Base-by-base conservation (phyloP, 1,140 invertebrate species). In the Bombus terrestris region DNA sequence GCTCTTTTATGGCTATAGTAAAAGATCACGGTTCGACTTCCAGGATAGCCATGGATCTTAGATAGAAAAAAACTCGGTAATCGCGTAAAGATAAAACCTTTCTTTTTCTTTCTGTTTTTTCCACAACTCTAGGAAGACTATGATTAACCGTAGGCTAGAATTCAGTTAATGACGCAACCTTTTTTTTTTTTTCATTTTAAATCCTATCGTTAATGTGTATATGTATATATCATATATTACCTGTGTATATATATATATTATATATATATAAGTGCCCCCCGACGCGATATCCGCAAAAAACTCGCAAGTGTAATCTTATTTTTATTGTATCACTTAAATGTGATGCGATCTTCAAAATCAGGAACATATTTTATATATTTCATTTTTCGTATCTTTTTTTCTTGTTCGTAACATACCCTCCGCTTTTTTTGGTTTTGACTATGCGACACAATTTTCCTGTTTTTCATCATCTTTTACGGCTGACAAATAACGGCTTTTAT, bases 61-160 rank as follows among this genome's bases (percentile, higher is more conserved):
- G 79, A 77, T 13, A 39, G 12, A 59, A 76, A 59, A 77, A 74
- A 83, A 89, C 71, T 78, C 57, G 69, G 25, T 53, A 66, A 82
- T 76, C 41, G 59, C 81, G 37, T 39, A 82, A 89, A 90, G 59
- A 85, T 75, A 83, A 78, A 91, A 88, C 90, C 37, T 87, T 88
- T 89, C 9, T 78, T 91, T 85, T 79, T 39, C n/a, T 66, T 68
- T 43, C 10, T n/a, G 66, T 68, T 77, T 72, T 72, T 88, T 68
- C 86, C 89, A 90, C 84, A 86, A 92, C 87, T 92, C 93, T 95
- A 95, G 94, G 94, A 95, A 95, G 94, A 95, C 94, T 95, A 94
- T 95, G 94, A 95, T 95, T 94, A 94, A 94, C 88, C 92, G 93
- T 94, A 94, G 93, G 94, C 94, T 94, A 95, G 81, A 92, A 93